phyloP scores from a whole-genome alignment of 2,888 invertebrate species.

The Priocnemis perturbator region DNA sequence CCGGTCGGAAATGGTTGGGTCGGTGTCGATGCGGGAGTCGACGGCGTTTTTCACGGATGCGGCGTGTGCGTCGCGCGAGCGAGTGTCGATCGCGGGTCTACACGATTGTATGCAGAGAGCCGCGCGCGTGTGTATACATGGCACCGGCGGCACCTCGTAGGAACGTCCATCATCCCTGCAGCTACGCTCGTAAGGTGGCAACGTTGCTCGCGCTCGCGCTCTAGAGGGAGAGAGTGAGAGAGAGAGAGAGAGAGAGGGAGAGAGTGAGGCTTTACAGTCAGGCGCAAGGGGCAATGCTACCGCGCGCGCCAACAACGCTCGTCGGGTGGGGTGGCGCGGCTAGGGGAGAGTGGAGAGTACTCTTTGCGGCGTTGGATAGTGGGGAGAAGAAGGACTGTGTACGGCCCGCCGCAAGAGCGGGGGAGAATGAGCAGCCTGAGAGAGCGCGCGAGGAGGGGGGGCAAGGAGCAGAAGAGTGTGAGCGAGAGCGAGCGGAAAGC shows the following conservation, averaged over 20 bases:
- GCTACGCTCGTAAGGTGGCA: conserved; percentile 52
- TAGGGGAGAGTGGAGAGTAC: conserved; percentile 35
- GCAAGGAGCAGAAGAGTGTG: conserved; percentile 17
- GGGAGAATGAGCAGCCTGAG: conserved; percentile 20
- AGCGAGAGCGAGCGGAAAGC: not conserved
- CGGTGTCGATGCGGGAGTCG: not conserved
- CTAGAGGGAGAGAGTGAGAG: no score
- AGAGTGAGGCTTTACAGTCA: conserved; percentile 14
- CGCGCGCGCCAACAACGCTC: conserved; percentile 41
- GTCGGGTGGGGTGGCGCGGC: conserved; percentile 17
- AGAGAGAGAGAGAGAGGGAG: not conserved
- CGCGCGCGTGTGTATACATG: no score
- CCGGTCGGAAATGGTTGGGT: no score
- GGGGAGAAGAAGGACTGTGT: conserved; percentile 28
- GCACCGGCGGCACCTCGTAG: not conserved
- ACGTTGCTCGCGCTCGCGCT: conserved; percentile 29
- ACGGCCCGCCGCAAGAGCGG: conserved; percentile 22
- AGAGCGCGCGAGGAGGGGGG: conserved; percentile 36
- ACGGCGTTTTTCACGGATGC: not conserved
- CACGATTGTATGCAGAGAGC: no score
- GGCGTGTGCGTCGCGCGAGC: conserved; percentile 3
- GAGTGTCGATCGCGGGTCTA: not conserved
- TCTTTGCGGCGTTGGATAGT: conserved; percentile 30
- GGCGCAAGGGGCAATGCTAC: conserved; percentile 48
- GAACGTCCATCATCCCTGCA: conserved; percentile 45